A percentile compares a stretch with the other conserved stretches of the same genome.
Conservation (phyloP, 2,888 invertebrate species). For the Leucophenga montana region DNA sequence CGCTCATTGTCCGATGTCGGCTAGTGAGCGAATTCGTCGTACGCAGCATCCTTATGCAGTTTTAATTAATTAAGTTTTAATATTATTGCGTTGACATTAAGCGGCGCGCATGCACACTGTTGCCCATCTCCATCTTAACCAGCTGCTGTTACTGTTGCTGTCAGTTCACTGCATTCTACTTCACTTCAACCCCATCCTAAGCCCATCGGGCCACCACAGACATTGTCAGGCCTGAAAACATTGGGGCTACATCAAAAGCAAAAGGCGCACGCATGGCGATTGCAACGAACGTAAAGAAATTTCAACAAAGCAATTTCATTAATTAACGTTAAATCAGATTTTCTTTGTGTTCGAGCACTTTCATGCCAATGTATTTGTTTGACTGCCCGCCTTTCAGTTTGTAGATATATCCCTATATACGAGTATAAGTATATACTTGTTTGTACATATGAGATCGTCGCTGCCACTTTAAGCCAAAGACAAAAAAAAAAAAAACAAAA, state of each 20-base stretch:
- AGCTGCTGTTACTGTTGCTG: too few species aligned
- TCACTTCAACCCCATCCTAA: constrained; percentile 44
- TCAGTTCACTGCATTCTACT: constrained; percentile 10
- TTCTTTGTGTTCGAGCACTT: constrained; percentile 49
- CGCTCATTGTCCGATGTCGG: background rate
- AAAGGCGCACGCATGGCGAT: background rate
- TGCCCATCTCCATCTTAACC: background rate
- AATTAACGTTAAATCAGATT: constrained; percentile 52
- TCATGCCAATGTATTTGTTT: constrained; percentile 30
- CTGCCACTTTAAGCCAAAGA: too few species aligned
- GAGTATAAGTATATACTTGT: too few species aligned
- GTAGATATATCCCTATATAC: background rate
- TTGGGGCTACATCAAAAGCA: constrained; percentile 1
- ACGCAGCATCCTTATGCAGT: constrained; percentile 40
- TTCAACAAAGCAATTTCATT: constrained; percentile 46
- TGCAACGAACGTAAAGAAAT: constrained; percentile 22
- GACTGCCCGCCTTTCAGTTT: constrained; percentile 10
- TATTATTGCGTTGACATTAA: constrained; percentile 63
- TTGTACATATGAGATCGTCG: background rate
- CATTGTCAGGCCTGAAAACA: background rate
- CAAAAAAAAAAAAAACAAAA: too few species aligned
- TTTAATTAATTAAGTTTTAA: constrained; percentile 69
- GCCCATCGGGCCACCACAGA: too few species aligned
- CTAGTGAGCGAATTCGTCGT: background rate
- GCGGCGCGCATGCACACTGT: constrained; percentile 31